A percentile compares a stretch with the other conserved stretches of the same genome.
Conservation (phyloP, 92 coral and sea anemone species). For the Umimayanthus kanabou region DNA sequence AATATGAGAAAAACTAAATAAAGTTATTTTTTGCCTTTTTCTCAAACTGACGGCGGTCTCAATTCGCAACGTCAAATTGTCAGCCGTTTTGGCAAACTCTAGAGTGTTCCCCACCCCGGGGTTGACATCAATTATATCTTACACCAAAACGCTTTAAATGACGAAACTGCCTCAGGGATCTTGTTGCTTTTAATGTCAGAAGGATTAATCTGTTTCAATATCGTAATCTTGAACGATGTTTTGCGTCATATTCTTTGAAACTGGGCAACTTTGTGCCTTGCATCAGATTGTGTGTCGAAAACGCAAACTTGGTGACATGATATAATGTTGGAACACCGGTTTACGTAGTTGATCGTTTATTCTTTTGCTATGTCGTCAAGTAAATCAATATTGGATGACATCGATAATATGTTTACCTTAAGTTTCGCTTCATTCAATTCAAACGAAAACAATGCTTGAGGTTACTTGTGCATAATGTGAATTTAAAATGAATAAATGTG, state of each 20-base stretch:
- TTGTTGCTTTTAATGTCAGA: neutral
- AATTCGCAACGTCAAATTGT: neutral
- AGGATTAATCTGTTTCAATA: neutral
- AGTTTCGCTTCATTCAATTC: neutral
- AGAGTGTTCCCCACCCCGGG: neutral
- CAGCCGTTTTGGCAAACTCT: neutral
- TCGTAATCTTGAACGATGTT: neutral
- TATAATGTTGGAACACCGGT: no score
- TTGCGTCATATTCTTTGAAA: neutral
- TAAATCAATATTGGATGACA: conserved; percentile 1
- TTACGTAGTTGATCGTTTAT: no score
- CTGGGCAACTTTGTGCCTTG: no score
- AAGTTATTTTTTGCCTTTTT: neutral
- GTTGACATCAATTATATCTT: no score
- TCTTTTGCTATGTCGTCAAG: neutral
- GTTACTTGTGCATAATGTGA: conserved; percentile 8
- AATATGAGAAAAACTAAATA: no score
- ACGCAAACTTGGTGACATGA: neutral
- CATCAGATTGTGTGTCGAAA: neutral
- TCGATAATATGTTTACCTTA: neutral
- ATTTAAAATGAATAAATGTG: neutral
- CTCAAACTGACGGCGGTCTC: neutral
- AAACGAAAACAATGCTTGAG: conserved; percentile 1
- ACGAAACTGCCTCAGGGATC: neutral
- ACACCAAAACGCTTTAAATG: neutral